Base-by-base conservation (phyloP, 2,797 vertebrate species). In the Dipus sagitta region DNA sequence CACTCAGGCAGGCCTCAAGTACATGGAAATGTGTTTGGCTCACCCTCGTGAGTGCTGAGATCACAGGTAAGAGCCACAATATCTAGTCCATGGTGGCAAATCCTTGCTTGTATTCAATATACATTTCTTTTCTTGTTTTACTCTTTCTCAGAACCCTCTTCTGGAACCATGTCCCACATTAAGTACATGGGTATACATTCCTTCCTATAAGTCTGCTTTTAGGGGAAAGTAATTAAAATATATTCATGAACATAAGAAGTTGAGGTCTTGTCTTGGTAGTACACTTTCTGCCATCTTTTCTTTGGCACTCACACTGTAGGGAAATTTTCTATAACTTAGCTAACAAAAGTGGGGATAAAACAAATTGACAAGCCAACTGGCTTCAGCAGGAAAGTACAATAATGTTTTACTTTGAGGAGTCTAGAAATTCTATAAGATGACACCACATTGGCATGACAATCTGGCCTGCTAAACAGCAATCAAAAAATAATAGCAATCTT, bases 191-290 rank as follows among this genome's bases (percentile, higher is more conserved):
- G 42, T 10, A 2, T 58, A 87, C 76, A 74, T 3, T 11, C 65
- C 70, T 74, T 47, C 23, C 28, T 93, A 60, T 92, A 47, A 38
- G 42, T 79, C n/a, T 87, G 26, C 32, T 88, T 96, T 62, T 15
- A 28, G 6, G 7, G 30, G 32, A 67, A 6, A 77, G 3, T 23
- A 52, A 71, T 52, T 38, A 76, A 82, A 15, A 85, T 38, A 10
- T 0, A 32, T 24, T 58, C 30, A 28, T n/a, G 42, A 47, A 30
- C n/a, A 5, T 47, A 24, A 90, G 24, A 92, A 64, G 81, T 70
- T 14, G 13, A 65, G 47, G 28, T 38, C n/a, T 91, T 60, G 54
- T 23, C 15, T 85, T 60, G 71, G 26, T 2, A 82, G 30, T 11
- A 38, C 17, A 30, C 24, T 67, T 67, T 21, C 11, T 24, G 12